phyloP scores from a whole-genome alignment of 1,140 invertebrate species.

The Trichonephila clavipes region DNA sequence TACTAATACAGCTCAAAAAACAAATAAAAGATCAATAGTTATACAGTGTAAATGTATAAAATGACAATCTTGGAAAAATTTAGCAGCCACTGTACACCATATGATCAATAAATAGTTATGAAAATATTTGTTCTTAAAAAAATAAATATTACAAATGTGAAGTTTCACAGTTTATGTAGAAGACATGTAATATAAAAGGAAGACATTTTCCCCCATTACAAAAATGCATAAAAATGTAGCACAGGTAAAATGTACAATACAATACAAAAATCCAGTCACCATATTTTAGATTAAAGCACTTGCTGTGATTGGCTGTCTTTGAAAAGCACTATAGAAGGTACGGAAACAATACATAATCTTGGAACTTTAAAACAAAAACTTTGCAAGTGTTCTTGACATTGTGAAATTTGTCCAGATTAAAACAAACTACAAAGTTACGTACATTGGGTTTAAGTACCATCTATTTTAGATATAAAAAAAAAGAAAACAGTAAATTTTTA shows the following conservation, averaged over 20 bases:
- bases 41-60: slow-evolving; percentile 43
- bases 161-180: slow-evolving; percentile 48
- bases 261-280: slow-evolving; percentile 31
- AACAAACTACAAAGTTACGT: neutral
- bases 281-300: slow-evolving; percentile 1
- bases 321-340: neutral
- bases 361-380: neutral
- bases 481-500: neutral
- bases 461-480: neutral
- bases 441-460: neutral
- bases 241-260: slow-evolving; percentile 9
- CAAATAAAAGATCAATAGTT: slow-evolving; percentile 15
- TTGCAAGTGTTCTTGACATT: neutral
- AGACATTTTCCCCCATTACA: slow-evolving; percentile 30
- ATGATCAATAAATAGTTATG: slow-evolving; percentile 76
- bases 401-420: neutral
- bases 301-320: neutral
- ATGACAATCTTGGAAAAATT: neutral
- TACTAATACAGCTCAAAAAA: neutral
- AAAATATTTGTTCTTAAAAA: slow-evolving; percentile 76
- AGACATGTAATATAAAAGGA: slow-evolving; percentile 34
- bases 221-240: slow-evolving; percentile 24
- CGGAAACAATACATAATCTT: neutral
- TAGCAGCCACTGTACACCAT: slow-evolving; percentile 43
- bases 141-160: slow-evolving; percentile 67